Conservation (phyloP, 2,888 invertebrate species). For the Drosophila pegasa region DNA sequence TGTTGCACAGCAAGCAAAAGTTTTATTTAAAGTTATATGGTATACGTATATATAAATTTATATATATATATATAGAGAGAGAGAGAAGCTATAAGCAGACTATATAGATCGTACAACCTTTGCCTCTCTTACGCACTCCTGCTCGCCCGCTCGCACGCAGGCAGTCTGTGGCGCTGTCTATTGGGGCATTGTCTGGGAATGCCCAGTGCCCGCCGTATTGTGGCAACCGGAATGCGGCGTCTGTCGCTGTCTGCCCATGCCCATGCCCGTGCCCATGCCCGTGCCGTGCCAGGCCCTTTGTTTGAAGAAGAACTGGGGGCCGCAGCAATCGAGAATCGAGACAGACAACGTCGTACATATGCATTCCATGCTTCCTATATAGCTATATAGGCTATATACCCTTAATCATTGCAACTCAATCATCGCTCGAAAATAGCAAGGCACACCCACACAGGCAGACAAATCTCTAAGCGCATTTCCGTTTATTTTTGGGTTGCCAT, state of each 20-base stretch:
- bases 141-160: neutral
- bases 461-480: slow-evolving; percentile 63
- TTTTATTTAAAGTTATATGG: slow-evolving; percentile 69
- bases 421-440: slow-evolving; percentile 72
- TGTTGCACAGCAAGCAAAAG: slow-evolving; percentile 43
- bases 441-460: neutral
- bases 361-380: slow-evolving; percentile 69
- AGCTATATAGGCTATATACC: slow-evolving; percentile 15
- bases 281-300: slow-evolving; percentile 30
- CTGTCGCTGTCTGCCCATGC: slow-evolving; percentile 22
- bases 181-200: slow-evolving; percentile 72
- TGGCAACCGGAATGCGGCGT: slow-evolving; percentile 61
- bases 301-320: slow-evolving; percentile 15
- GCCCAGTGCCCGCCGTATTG: slow-evolving; percentile 61
- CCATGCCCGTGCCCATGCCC: slow-evolving; percentile 1
- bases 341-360: slow-evolving; percentile 40
- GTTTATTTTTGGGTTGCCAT: slow-evolving; percentile 67
- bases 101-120: slow-evolving; percentile 28
- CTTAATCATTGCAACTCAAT: slow-evolving; percentile 74
- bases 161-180: slow-evolving; percentile 9
- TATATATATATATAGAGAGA: slow-evolving; percentile 18
- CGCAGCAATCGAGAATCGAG: slow-evolving; percentile 4
- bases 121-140: slow-evolving; percentile 12
- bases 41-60: slow-evolving; percentile 4
- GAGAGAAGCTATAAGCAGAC: slow-evolving; percentile 18